Base-by-base conservation (phyloP, 1,140 invertebrate genomes). In the Macrocentrus cingulum region DNA sequence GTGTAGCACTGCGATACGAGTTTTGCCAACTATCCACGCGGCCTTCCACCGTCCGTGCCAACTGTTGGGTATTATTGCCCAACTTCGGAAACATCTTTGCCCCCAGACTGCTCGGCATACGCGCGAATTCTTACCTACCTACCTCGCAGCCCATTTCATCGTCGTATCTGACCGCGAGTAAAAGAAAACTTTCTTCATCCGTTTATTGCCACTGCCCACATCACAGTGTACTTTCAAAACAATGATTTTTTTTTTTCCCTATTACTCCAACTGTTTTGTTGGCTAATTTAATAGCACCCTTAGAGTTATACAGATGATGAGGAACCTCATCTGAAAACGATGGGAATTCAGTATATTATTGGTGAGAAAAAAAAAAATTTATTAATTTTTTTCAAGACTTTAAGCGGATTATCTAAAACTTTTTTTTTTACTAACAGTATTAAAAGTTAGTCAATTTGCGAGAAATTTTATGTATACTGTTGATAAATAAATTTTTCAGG, bases 41-140 rank as follows among this genome's bases (percentile, higher is more conserved):
- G 39, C 2, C 29, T 23, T 13, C 32, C 3, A 49, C 50, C 19
- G 25, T 52, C 37, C 9, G 13, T 8, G 20, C 65, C 67, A 66
- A 70, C 69, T 67, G 61, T 45, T 59, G 48, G 16, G 66, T 66
- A 69, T 73, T 75, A 75, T 75, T 75, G 67, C 66, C 62, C 63
- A 71, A 75, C 65, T 73, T 73, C 51, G 46, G 65, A 66, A 72
- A 68, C 67, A 67, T 66, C 63, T 45, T 15, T 36, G 13, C 41
- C 20, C 53, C 19, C 39, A 58, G 49, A 44, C 37, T 42, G 16
- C 37, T 20, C 32, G 20, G 5, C 15, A 4, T 15, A 6, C 19
- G 22, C 13, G 15, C 37, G 7, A 3, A 20, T 51, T 32, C 22
- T 32, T 41, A 41, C 2, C n/a, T 37, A 18, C 42, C 37, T 16